Conservation (phyloP, 2,113 vertebrate species). For the Dascyllus trimaculatus region DNA sequence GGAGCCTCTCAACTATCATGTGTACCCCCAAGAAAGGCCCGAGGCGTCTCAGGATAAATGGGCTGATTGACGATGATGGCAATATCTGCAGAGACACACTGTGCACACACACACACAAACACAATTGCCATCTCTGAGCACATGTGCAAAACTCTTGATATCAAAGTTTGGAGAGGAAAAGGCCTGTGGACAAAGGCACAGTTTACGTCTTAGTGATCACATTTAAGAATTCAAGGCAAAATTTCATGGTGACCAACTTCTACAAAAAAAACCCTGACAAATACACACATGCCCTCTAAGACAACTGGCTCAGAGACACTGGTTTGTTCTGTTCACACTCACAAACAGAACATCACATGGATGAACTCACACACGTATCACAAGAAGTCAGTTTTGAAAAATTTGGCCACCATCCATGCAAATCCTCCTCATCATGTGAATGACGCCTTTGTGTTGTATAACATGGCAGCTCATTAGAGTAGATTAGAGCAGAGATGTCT, state of each 20-base stretch:
- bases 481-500: slow-evolving; percentile 28
- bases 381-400: slow-evolving; percentile 56
- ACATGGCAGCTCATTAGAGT: slow-evolving; percentile 51
- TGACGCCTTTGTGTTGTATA: slow-evolving; percentile 44
- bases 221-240: neutral
- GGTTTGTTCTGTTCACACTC: slow-evolving; percentile 27
- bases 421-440: slow-evolving; percentile 33
- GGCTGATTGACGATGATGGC: slow-evolving; percentile 33
- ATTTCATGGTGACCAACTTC: neutral
- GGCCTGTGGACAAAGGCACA: neutral
- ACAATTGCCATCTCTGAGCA: neutral
- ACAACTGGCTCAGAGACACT: slow-evolving; percentile 35
- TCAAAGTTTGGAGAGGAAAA: neutral
- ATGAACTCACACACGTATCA: slow-evolving; percentile 59
- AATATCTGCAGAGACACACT: neutral
- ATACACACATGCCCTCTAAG: neutral
- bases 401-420: slow-evolving; percentile 31
- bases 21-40: slow-evolving; percentile 36
- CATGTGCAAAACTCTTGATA: slow-evolving; percentile 7
- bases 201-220: neutral
- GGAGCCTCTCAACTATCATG: slow-evolving; percentile 41
- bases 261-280: neutral
- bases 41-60: slow-evolving; percentile 47
- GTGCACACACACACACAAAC: neutral
- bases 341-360: slow-evolving; percentile 63